Percentiles rank a stretch among this genome's conserved stretches.
phyloP scores from a whole-genome alignment of 2,113 vertebrate genomes.

The Serinus canaria region DNA sequence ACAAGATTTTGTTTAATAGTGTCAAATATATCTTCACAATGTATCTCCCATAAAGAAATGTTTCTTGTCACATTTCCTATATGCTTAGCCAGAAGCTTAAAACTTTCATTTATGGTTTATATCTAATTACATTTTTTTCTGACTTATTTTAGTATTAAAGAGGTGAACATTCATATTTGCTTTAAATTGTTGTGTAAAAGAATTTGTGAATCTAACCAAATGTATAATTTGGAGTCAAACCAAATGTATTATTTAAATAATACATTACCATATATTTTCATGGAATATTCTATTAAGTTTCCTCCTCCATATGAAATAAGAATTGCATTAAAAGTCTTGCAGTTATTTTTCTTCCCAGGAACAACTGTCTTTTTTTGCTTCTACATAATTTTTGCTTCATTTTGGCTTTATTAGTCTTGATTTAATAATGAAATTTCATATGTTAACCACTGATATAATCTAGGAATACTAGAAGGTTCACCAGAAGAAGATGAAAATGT shows the following conservation, averaged over 20 bases:
- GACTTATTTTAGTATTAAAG: not conserved
- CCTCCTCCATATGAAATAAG: not conserved
- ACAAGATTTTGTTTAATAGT: not conserved
- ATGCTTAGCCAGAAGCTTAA: not conserved
- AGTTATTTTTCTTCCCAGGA: not conserved
- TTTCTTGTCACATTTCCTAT: not conserved
- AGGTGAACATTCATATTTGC: not conserved
- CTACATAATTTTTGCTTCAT: not conserved
- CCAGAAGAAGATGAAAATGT: not conserved
- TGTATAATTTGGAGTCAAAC: not conserved
- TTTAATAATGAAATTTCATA: not conserved
- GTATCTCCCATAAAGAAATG: not conserved
- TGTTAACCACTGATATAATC: not conserved
- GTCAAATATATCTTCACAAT: not conserved
- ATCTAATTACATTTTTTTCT: not conserved
- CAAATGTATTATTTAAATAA: not conserved
- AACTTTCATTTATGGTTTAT: not conserved
- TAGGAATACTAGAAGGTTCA: not conserved
- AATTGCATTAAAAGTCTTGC: not conserved
- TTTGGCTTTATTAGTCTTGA: not conserved
- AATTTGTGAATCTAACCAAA: not conserved
- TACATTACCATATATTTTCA: not conserved
- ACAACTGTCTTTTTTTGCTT: not conserved
- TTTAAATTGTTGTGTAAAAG: not conserved
- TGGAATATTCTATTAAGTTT: not conserved